Conservation (phyloP, 53 echinoderm and acorn worm species). For the Holothuria scabra region DNA sequence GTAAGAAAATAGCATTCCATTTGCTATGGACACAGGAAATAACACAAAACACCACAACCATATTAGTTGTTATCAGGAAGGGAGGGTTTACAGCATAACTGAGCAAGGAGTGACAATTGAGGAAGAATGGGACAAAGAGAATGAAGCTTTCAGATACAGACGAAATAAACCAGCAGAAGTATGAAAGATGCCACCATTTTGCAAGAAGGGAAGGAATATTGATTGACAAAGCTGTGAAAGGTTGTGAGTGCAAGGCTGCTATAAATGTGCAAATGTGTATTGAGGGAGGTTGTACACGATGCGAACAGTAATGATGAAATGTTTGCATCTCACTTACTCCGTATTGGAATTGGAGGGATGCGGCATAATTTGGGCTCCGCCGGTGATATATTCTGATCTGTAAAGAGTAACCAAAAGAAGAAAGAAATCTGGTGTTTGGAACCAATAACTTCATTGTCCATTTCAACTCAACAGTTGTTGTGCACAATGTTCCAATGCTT, state of each 20-base stretch:
- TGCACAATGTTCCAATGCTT: too few species aligned
- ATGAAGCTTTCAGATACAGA: neutral
- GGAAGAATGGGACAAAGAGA: neutral
- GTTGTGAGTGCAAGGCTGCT: neutral
- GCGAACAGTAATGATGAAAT: neutral
- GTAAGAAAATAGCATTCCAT: too few species aligned
- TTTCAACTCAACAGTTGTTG: too few species aligned
- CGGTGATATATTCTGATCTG: constrained; percentile 97
- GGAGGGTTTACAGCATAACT: neutral
- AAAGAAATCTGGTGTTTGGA: neutral
- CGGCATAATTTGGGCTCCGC: constrained; percentile 98
- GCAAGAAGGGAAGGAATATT: neutral
- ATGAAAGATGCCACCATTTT: constrained; percentile 22
- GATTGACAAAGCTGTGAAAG: neutral
- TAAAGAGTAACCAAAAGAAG: constrained; percentile 65
- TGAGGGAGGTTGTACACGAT: constrained; percentile 4
- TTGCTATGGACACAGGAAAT: too few species aligned
- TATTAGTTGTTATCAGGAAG: neutral
- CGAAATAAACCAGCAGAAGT: neutral
- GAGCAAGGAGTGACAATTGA: neutral
- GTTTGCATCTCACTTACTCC: constrained; percentile 82
- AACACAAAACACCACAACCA: too few species aligned
- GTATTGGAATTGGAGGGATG: constrained; percentile 95
- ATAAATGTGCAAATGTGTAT: neutral
- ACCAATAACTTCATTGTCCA: too few species aligned